Base-by-base conservation (phyloP, 2,113 vertebrate genomes). In the Notechis scutatus region DNA sequence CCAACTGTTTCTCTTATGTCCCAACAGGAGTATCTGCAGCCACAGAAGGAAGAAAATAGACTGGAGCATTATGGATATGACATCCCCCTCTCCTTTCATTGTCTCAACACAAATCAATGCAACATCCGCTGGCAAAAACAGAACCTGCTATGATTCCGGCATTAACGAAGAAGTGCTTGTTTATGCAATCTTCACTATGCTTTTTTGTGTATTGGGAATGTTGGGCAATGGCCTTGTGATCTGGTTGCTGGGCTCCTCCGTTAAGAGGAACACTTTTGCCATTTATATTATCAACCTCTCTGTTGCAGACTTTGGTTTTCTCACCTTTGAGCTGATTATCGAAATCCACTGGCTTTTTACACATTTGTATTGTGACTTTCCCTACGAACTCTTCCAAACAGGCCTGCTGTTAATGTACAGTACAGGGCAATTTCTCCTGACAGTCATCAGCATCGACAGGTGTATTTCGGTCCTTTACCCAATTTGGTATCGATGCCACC, bases 371-470 rank as follows among this genome's bases (percentile, higher is more conserved):
- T 90, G 89, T 12, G 89, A 20, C 15, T 90, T 90, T n/a, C 89
- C 89, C 15, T 90, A 90, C 0, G 59, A 69, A 52, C 64, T 69
- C 8, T 90, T 90, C 29, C 89, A 90, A 50, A 69, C 42, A 2
- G 21, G 39, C n/a, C 45, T 85, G 5, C 39, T 50, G 24, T 95
- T 93, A 69, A 94, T 90, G 87, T 97, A 97, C 0, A 95, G 95
- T 5, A 95, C 96, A 0, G 94, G 95, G 9, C 90, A 97, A 85
- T 96, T 96, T 7, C 50, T 92, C 2, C 9, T 92, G 87, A 39
- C 87, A 1, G 34, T 54, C 50, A 92, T 92, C 34, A 92, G 91
- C 50, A n/a, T 81, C 0, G 91, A 92, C 34, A 26, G 91, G 24
- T 92, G 91, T 81, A 9, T 81, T 15, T 39, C 87, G 1, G 50